phyloP scores from a whole-genome alignment of 2,797 vertebrate species.

The Limnodromus scolopaceus region DNA sequence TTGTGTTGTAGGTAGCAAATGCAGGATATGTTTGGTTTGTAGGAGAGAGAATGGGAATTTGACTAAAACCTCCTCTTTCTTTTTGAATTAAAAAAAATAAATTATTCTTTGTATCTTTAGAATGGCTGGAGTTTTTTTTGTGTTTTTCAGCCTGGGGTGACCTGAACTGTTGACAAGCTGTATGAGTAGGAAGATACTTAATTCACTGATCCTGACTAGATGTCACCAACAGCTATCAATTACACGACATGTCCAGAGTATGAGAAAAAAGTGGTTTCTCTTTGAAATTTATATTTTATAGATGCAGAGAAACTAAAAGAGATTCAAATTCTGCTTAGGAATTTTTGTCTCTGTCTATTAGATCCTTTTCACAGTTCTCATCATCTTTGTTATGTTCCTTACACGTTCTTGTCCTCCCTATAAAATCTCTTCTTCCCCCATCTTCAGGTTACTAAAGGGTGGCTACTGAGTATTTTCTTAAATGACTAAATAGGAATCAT shows the following conservation, averaged over 20 bases:
- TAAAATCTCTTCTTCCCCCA: neutral
- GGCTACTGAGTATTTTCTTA: neutral
- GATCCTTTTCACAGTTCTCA: neutral
- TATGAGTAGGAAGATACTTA: neutral
- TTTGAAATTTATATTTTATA: neutral
- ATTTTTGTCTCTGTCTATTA: neutral
- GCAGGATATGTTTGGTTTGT: neutral
- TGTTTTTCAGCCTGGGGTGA: neutral
- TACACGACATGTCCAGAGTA: neutral
- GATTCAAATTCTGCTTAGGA: neutral
- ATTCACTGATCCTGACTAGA: neutral
- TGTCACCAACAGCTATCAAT: neutral
- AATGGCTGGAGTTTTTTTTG: neutral
- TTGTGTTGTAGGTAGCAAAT: neutral
- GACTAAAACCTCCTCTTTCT: neutral
- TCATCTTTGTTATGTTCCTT: neutral
- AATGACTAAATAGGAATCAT: neutral
- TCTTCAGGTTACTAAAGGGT: neutral
- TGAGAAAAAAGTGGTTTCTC: neutral
- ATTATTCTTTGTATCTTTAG: neutral
- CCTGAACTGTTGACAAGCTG: neutral
- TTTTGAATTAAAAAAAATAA: neutral
- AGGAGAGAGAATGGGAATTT: neutral
- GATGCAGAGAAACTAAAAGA: neutral
- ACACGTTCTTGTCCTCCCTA: neutral